Evolutionary conservation across 2,888 invertebrate genomes (phyloP), one percentile per base, ranked within the genome.

Genomic region (Ligdia adustata): DNA sequence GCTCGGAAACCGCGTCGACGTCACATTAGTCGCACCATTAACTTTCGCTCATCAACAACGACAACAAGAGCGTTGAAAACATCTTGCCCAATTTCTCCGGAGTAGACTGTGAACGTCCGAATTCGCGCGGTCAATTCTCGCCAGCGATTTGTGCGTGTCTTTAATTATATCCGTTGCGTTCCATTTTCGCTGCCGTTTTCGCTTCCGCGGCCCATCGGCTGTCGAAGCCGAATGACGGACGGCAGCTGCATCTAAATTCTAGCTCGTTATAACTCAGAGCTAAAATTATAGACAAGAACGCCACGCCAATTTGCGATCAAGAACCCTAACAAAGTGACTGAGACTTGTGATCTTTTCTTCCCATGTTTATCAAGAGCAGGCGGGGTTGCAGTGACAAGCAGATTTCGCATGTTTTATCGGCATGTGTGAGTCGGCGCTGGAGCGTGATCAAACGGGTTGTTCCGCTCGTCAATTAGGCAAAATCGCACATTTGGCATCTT

Each of bases 141-240:
- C 79, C 79, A 73, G 66, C 75, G 77, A 82, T 81, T 82, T 79
- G 80, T 80, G 72, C 74, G 81, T 71, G 74, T 71, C 82, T 85
- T 84, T 89, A 89, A 87, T 87, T 87, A 88, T 88, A 89, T 79
- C 86, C 85, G 83, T 84, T 80, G 82, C 69, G 87, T 80, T 83
- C 88, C 86, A 87, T 88, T 88, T 88, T 86, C 80, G 73, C 72
- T 69, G 75, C 72, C 15, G 73, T 72, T 69, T n/a, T 62, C 60
- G 77, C 87, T 86, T 87, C 87, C 88, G 87, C 69, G 75, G 64
- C 69, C 72, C 66, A 81, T 79, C 71, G 78, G 61, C 66, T 75
- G 75, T 77, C 81, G 75, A 78, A 67, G 60, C 64, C 50, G 43
- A 45, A 63, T 66, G 67, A 66, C 66, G 57, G 64, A 67, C 65